Conservation (phyloP, 2,888 invertebrate genomes). For the Tortrix viridana region DNA sequence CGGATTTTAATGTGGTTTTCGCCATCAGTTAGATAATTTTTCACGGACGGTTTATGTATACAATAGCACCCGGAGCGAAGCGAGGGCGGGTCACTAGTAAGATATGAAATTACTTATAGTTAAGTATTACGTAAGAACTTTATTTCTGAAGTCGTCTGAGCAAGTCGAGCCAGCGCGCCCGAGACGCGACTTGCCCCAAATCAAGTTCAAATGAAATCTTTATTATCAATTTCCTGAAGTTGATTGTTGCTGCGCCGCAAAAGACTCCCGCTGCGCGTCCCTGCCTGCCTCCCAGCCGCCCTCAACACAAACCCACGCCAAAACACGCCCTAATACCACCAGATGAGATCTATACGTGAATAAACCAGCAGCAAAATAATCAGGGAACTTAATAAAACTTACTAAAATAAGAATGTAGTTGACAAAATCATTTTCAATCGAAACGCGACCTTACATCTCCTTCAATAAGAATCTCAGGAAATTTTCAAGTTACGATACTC, state of each 20-base stretch:
- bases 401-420: background rate
- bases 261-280: background rate
- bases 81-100: no score
- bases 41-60: no score
- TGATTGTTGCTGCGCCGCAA: background rate
- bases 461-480: background rate
- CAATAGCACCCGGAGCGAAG: no score
- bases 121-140: background rate
- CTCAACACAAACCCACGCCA: background rate
- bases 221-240: slow-evolving; percentile 10
- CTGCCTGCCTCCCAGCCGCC: background rate
- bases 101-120: no score
- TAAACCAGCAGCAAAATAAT: background rate
- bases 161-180: background rate
- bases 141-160: background rate
- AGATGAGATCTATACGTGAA: background rate
- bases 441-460: background rate
- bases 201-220: slow-evolving; percentile 5
- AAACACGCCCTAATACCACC: background rate
- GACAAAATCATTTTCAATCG: background rate
- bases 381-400: background rate
- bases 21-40: no score
- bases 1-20: no score
- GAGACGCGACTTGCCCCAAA: background rate
- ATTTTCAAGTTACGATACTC: background rate